Evolutionary conservation across 1,140 invertebrate genomes (phyloP), one percentile per base, ranked within the genome.

Genomic region (Drosophila lini): DNA sequence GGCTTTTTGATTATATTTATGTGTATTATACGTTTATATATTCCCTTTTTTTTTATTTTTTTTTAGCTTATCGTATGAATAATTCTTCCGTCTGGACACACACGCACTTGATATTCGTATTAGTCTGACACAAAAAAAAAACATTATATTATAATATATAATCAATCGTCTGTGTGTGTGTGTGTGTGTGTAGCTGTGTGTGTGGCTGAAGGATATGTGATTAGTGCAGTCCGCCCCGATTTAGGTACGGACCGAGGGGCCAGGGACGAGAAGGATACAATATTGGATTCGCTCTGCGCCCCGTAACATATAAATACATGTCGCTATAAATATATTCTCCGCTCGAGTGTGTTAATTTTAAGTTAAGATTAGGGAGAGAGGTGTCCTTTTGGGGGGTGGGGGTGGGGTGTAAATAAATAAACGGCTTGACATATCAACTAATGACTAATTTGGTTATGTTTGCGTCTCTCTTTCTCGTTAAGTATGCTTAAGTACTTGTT

Each of bases 371-470:
- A 78, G 64, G 61, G 40, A 69, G 63, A 59, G 60, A 53, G 63
- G 64, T 47, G 47, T 50, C 47, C 47, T 48, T 48, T 25, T n/a
- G 25, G 2, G 45, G 45, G 6, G 1, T 3, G 15, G 22, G 13
- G 31, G 60, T 9, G 10, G 6, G 42, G 56, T 79, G 70, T 63
- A 70, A 71, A 71, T 78, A 86, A 73, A 86, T 77, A 85, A 81
- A 71, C 78, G 64, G 70, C 75, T 75, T 75, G 50, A 62, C 78
- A 84, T 88, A 89, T 84, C 59, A 80, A 90, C 85, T 89, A 84
- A 89, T 89, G 85, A 90, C 85, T 89, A 89, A 89, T 89, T 89
- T 89, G 84, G 84, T 89, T 89, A 89, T 89, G 81, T 84, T 89
- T 67, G 81, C 81, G 48, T 88, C 68, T 74, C 68, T 71, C 47